Base-by-base conservation (phyloP, 2,888 invertebrate genomes). In the Oligia latruncula region DNA sequence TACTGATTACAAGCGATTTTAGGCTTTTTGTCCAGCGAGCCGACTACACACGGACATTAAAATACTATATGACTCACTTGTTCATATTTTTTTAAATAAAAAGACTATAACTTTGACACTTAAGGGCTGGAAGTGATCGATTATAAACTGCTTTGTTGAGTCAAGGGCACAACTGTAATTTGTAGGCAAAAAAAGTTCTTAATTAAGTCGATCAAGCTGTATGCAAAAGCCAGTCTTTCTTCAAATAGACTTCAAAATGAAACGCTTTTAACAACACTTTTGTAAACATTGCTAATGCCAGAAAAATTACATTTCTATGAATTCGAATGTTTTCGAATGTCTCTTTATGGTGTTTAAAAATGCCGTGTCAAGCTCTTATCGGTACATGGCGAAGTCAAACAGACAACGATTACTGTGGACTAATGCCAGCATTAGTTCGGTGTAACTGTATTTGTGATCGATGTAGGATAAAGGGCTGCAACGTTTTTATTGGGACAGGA, bases 1-100 rank as follows among this genome's bases (percentile, higher is more conserved):
- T 96, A 95, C 95, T 95, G 94, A 95, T 95, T 95, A 95, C 93
- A 91, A 92, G 88, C 92, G 91, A 93, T 94, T 95, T 89, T 94
- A 93, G 92, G 90, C 92, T 93, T 93, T 93, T 93, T 94, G 92
- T 93, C 90, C 90, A 90, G 86, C 87, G 85, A 87, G 78, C 78
- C 64, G 77, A 80, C 83, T 81, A 81, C 75, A 79, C 75, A 77
- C 82, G 43, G 65, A 71, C 77, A 84, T 87, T 81, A 74, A 81
- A 80, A 86, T 74, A 73, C 74, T 78, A 81, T 75, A 82, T 88
- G 85, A 87, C 73, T 84, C 83, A 83, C 62, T 77, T 75, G 62
- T 74, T 66, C n/a, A 80, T 76, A 62, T 60, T 64, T 66, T 64
- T 66, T 76, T 73, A 46, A 2, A 4, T 15, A 17, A 13, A 35